Percentiles rank a stretch among this genome's conserved stretches.
These are phyloP conservation scores for Noctua pronuba DNA, from an alignment of 2,888 invertebrate species.

Conservation along the genomic window DNA sequence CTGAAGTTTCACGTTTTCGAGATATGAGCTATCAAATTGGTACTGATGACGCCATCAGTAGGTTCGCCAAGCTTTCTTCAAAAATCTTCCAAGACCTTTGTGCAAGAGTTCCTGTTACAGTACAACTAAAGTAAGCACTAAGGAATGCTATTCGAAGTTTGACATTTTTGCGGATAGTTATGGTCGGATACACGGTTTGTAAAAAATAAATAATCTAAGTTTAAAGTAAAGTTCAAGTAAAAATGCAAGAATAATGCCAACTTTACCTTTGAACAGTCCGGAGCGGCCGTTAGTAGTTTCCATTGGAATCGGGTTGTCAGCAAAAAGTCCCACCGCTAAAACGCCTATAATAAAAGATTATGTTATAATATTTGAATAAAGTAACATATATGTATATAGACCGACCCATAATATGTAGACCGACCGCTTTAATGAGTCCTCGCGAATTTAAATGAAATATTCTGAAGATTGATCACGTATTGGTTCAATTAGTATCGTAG, in stretches of 20 bases:
- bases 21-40: too few relatives aligned
- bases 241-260: background rate
- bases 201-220: too few relatives aligned
- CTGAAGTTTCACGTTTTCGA: too few relatives aligned
- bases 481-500: too few relatives aligned
- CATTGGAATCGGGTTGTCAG: slow-evolving; percentile 95
- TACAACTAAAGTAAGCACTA: background rate
- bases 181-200: background rate
- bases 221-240: background rate
- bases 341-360: slow-evolving; percentile 91
- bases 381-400: too few relatives aligned
- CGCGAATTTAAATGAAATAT: too few relatives aligned
- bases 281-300: slow-evolving; percentile 94
- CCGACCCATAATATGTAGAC: too few relatives aligned
- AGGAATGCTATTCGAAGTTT: background rate
- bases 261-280: slow-evolving; percentile 93
- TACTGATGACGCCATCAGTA: too few relatives aligned
- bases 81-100: too few relatives aligned
- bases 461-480: too few relatives aligned
- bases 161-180: background rate
- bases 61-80: too few relatives aligned
- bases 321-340: slow-evolving; percentile 96
- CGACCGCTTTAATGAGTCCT: too few relatives aligned
- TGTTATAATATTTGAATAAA: background rate
- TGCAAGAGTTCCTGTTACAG: background rate